These are phyloP conservation scores for Drosophila kokeensis DNA, from an alignment of 2,888 invertebrate species.

Conservation along the genomic window DNA sequence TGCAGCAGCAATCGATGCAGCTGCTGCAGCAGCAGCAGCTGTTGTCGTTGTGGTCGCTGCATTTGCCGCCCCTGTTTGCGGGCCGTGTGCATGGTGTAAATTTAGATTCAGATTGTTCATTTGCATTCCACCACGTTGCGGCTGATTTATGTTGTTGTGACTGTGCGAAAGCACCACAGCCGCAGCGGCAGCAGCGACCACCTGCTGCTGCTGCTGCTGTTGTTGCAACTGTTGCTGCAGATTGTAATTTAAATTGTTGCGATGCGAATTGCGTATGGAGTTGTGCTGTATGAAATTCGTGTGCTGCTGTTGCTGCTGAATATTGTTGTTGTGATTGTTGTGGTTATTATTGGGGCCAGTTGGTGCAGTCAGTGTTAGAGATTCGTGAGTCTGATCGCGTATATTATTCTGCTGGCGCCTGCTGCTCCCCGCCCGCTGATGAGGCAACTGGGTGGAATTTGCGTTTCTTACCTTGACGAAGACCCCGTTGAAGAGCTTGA, in stretches of 20 bases:
- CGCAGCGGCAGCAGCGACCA: constrained; percentile 80
- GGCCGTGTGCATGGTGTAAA: constrained; percentile 73
- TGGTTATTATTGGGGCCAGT: constrained; percentile 50
- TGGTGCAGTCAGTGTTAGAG: constrained; percentile 71
- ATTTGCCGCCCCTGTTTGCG: constrained; percentile 80
- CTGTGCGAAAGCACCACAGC: constrained; percentile 78
- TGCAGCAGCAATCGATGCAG: constrained; percentile 63
- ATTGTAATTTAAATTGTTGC: constrained; percentile 82
- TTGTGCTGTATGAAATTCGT: constrained; percentile 83
- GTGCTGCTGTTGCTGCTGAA: constrained; percentile 60
- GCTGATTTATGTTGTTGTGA: constrained; percentile 63
- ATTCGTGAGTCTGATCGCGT: constrained; percentile 81
- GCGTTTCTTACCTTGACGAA: constrained; percentile 84
- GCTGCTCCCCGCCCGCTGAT: constrained; percentile 74
- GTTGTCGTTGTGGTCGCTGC: constrained; percentile 73
- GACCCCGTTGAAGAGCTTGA: constrained; percentile 84
- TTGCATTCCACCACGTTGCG: constrained; percentile 77
- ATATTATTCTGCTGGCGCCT: constrained; percentile 81
- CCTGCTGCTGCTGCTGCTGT: constrained; percentile 77
- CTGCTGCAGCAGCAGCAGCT: constrained; percentile 70
- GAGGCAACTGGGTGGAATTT: constrained; percentile 59
- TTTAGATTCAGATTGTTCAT: constrained; percentile 83
- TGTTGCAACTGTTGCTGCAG: constrained; percentile 77
- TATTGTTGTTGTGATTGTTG: constrained; percentile 60
- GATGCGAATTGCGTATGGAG: constrained; percentile 83